Conservation (phyloP, 2,797 vertebrate species). For the Parauchenoglanis ngamensis region DNA sequence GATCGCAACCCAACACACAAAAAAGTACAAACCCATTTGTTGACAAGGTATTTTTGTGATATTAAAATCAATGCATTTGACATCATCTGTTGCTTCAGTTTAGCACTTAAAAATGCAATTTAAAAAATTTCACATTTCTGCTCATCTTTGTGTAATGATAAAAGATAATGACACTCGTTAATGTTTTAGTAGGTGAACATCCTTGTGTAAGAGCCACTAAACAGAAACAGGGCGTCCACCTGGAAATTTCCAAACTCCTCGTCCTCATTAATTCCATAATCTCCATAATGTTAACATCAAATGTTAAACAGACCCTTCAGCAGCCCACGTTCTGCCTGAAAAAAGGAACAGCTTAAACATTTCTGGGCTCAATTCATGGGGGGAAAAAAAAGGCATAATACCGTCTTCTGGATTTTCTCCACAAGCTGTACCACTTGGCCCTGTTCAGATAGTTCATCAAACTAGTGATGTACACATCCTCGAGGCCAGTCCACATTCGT, state of each 20-base stretch:
- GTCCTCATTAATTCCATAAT: neutral
- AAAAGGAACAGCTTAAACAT: neutral
- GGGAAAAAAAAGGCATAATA: neutral
- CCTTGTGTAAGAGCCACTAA: neutral
- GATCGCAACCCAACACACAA: neutral
- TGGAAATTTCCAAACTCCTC: neutral
- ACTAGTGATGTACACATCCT: conserved; percentile 32
- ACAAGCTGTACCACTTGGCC: conserved; percentile 50
- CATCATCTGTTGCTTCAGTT: neutral
- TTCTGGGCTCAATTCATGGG: neutral
- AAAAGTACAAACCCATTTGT: neutral
- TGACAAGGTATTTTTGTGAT: neutral
- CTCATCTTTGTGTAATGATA: neutral
- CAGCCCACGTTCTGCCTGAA: neutral
- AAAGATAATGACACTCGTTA: neutral
- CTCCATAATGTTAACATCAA: neutral
- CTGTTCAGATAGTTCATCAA: conserved; percentile 43
- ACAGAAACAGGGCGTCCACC: neutral
- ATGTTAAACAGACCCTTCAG: neutral
- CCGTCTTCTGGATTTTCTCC: conserved; percentile 47
- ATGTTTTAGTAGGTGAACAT: neutral
- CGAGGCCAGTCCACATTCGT: conserved; percentile 35
- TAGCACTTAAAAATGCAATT: neutral
- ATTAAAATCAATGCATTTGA: too few species aligned
- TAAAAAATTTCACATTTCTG: neutral